Evolutionary conservation across 2,797 vertebrate species (phyloP).

Genomic region (Chaunax sp.): DNA sequence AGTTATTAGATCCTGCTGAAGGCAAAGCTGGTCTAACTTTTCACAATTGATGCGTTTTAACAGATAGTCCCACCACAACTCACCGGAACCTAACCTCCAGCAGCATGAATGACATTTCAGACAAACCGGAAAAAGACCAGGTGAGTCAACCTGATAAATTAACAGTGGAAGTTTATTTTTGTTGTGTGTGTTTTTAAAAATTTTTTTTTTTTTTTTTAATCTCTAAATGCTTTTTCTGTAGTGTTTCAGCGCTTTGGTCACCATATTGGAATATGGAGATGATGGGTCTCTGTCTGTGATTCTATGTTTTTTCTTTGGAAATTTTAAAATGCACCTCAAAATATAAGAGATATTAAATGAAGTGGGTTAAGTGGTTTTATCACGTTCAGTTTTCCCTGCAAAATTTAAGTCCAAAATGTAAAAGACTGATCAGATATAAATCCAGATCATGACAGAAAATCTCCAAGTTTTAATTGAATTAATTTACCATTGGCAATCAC

Average conservation of each 20-base stretch:
- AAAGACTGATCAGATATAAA: too few relatives aligned
- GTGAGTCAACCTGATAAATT: conserved; percentile 76
- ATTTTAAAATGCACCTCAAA: not conserved
- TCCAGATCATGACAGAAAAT: too few relatives aligned
- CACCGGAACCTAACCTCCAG: conserved; percentile 92
- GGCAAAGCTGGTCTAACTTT: conserved; percentile 31
- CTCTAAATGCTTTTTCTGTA: too few relatives aligned
- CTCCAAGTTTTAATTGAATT: too few relatives aligned
- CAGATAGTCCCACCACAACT: conserved; percentile 92
- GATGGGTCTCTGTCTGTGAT: not conserved
- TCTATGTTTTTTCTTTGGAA: not conserved
- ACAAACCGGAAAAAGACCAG: conserved; percentile 98
- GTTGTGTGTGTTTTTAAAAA: not conserved
- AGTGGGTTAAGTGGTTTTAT: too few relatives aligned
- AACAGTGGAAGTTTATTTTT: not conserved
- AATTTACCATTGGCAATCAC: too few relatives aligned
- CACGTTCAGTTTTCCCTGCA: not conserved
- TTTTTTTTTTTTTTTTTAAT: not conserved
- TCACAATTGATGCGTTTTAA: conserved; percentile 41
- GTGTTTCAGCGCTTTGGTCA: not conserved
- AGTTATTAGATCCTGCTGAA: not conserved
- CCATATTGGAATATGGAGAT: not conserved
- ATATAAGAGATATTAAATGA: not conserved
- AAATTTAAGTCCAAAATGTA: not conserved
- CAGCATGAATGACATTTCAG: conserved; percentile 96